Evolutionary conservation across 53 echinoderm and acorn worm species (phyloP).

Genomic region (Paelopatides confundens): DNA sequence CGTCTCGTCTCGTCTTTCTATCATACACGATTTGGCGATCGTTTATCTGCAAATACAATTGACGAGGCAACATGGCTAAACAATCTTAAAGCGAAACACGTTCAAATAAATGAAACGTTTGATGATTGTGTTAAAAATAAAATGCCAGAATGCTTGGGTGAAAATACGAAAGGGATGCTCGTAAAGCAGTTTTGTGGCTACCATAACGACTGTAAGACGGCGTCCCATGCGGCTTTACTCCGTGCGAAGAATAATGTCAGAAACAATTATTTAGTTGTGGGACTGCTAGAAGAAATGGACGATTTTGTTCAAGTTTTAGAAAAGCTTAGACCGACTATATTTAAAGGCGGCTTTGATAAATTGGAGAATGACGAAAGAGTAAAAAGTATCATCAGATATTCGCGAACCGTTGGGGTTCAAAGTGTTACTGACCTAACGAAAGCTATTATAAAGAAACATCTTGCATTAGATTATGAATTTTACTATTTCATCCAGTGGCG

Average conservation of each 20-base stretch:
- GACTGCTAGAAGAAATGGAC: conserved; percentile 26
- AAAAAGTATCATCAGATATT: neutral
- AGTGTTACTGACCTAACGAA: neutral
- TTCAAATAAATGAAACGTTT: conserved; percentile 3
- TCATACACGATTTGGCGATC: conserved; percentile 19
- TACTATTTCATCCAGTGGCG: conserved; percentile 40
- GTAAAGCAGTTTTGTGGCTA: conserved; percentile 34
- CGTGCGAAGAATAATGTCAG: conserved; percentile 7
- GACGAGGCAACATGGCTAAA: neutral
- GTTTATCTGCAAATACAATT: neutral
- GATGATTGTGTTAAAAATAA: conserved; percentile 18
- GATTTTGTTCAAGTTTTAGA: conserved; percentile 36
- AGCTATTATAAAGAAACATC: conserved; percentile 8
- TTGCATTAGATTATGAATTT: conserved; percentile 27
- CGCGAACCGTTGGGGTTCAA: neutral
- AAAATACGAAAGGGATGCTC: neutral
- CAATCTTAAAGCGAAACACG: neutral
- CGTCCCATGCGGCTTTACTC: conserved; percentile 16
- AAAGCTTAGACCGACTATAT: neutral
- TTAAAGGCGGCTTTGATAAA: neutral
- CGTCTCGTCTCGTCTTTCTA: conserved; percentile 13
- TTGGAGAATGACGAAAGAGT: conserved; percentile 15
- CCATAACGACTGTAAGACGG: conserved; percentile 11
- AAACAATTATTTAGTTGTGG: conserved; percentile 8
- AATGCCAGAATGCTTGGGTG: conserved; percentile 4